phyloP scores from a whole-genome alignment of 2,888 invertebrate species.

The Malacosoma neustria region DNA sequence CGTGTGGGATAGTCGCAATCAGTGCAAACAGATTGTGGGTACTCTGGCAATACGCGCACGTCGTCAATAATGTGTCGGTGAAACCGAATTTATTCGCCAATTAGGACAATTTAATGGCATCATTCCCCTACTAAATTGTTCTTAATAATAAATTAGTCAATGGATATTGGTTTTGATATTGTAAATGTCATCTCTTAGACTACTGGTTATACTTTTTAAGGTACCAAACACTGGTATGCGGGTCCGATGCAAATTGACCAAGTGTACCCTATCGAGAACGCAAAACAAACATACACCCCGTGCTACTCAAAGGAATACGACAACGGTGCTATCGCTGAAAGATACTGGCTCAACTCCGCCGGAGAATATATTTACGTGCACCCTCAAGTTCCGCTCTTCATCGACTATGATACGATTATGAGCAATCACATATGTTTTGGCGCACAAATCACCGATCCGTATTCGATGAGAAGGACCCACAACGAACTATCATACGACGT shows the following conservation, averaged over 20 bases:
- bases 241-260: slow-evolving; percentile 77
- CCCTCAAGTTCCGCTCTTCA: slow-evolving; percentile 78
- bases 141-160: too few relatives aligned
- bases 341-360: slow-evolving; percentile 82
- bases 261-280: slow-evolving; percentile 76
- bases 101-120: too few relatives aligned
- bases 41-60: too few relatives aligned
- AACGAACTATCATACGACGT: slow-evolving; percentile 74
- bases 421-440: slow-evolving; percentile 74
- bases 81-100: too few relatives aligned
- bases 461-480: slow-evolving; percentile 45
- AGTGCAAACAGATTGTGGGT: too few relatives aligned
- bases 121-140: too few relatives aligned
- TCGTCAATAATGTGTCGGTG: too few relatives aligned
- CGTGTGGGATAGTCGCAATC: too few relatives aligned
- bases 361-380: slow-evolving; percentile 81
- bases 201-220: too few relatives aligned
- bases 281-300: slow-evolving; percentile 62
- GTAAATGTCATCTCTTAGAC: too few relatives aligned
- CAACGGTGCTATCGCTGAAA: slow-evolving; percentile 76
- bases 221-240: slow-evolving; percentile 78
- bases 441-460: slow-evolving; percentile 71
- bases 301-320: slow-evolving; percentile 70
- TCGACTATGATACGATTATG: slow-evolving; percentile 78
- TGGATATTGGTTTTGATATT: too few relatives aligned